A percentile compares a stretch with the other conserved stretches of the same genome.
phyloP scores from a whole-genome alignment of 2,113 vertebrate genomes.

The Eulacestoma nigropectus region DNA sequence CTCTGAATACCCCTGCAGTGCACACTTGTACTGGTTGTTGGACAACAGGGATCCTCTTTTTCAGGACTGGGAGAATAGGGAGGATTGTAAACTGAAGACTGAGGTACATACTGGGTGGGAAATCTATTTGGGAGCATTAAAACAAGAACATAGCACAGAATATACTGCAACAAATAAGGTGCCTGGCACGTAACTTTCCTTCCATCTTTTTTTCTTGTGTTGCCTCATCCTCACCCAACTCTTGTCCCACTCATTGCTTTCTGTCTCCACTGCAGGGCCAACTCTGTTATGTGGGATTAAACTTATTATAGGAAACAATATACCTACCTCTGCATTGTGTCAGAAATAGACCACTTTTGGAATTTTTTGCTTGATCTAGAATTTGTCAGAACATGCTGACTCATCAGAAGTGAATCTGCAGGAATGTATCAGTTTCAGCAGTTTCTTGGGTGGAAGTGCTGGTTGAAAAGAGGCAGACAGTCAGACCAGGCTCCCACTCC shows the following conservation, averaged over 20 bases:
- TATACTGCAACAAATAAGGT: neutral
- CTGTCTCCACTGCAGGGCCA: neutral
- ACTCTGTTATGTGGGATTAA: neutral
- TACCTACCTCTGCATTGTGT: neutral
- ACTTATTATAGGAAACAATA: neutral
- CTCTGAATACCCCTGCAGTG: neutral
- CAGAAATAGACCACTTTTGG: neutral
- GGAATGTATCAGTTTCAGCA: neutral
- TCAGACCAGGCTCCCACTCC: neutral
- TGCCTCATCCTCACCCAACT: neutral
- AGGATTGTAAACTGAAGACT: neutral
- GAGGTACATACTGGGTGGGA: neutral
- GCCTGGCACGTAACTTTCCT: neutral
- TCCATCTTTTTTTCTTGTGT: neutral
- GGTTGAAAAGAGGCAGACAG: neutral
- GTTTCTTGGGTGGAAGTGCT: neutral
- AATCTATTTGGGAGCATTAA: neutral
- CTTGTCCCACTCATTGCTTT: neutral
- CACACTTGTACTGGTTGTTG: neutral
- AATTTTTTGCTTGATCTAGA: neutral
- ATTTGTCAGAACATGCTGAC: constrained; percentile 15
- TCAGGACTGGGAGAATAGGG: neutral
- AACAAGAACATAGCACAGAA: neutral
- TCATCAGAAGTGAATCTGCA: neutral
- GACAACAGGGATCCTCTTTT: neutral